Evolutionary conservation across 2,113 vertebrate species (phyloP).

Genomic region (Triplophysa tibetana): DNA sequence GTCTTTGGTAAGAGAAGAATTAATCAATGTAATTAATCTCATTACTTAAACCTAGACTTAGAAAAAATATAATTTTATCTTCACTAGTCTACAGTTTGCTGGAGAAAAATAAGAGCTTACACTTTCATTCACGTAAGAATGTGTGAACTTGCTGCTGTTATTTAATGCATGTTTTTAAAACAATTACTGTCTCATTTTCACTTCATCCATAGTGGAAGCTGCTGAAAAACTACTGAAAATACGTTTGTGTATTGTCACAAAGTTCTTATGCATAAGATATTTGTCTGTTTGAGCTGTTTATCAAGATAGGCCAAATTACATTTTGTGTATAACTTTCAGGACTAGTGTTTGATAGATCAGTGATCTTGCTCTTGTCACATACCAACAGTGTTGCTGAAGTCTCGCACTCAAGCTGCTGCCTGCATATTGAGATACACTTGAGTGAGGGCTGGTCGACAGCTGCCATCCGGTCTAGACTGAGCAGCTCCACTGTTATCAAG

Average conservation of each 20-base stretch:
- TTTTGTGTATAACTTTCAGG: background rate
- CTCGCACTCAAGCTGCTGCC: conserved; percentile 16
- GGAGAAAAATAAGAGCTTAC: background rate
- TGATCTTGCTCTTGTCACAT: conserved; percentile 16
- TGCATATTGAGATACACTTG: conserved; percentile 13
- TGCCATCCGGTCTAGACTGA: conserved; percentile 12
- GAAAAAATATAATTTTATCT: background rate
- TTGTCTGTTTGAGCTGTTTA: background rate
- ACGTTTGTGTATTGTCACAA: background rate
- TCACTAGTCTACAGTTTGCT: background rate
- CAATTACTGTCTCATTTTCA: conserved; percentile 8
- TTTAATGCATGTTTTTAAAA: background rate
- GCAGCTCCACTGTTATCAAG: conserved; percentile 4
- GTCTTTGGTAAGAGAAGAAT: background rate
- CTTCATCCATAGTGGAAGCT: background rate
- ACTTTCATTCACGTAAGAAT: background rate
- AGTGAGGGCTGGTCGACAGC: background rate
- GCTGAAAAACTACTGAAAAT: background rate
- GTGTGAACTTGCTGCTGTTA: background rate
- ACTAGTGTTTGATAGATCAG: background rate
- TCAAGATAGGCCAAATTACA: background rate
- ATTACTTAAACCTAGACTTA: no score
- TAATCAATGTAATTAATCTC: background rate
- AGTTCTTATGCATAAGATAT: background rate
- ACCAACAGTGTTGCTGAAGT: background rate